A percentile compares a stretch with the other conserved stretches of the same genome.
Conservation (phyloP, 1,140 invertebrate genomes). For the Drosophila miranda region DNA sequence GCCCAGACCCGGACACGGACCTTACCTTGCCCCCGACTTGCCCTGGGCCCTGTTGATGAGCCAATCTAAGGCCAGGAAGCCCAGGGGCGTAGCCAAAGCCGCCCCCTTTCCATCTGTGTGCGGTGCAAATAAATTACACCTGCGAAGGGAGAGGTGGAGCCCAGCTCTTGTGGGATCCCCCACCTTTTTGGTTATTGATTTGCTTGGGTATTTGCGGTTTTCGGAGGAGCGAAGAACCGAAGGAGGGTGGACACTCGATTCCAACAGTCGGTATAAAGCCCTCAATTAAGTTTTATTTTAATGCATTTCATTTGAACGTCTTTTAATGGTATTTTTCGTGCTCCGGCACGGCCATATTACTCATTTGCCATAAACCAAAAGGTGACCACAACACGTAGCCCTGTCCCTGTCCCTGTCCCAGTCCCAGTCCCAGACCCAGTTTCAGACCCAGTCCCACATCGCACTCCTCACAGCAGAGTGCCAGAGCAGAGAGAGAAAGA, state of each 20-base stretch:
- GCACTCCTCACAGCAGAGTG: conserved; percentile 10
- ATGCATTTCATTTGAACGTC: conserved; percentile 78
- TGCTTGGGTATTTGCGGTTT: conserved; percentile 62
- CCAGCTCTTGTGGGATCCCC: conserved; percentile 11
- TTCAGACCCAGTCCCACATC: conserved; percentile 16
- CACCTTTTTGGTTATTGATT: conserved; percentile 64
- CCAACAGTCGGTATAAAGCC: conserved; percentile 55
- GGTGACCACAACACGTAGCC: conserved; percentile 78
- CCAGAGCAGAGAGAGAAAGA: background rate
- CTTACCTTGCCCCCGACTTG: background rate
- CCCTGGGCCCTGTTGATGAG: conserved; percentile 42
- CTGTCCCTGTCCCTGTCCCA: background rate
- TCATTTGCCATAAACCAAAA: conserved; percentile 79
- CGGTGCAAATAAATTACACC: conserved; percentile 61
- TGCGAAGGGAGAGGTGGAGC: conserved; percentile 19
- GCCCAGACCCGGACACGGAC: background rate
- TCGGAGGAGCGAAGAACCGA: background rate
- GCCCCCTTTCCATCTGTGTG: conserved; percentile 33
- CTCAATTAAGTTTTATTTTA: conserved; percentile 80
- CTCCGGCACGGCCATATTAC: conserved; percentile 63
- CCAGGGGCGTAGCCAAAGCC: conserved; percentile 25
- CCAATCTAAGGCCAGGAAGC: conserved; percentile 57
- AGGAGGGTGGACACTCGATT: conserved; percentile 13
- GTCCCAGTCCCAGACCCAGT: conserved; percentile 9
- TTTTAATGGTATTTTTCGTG: conserved; percentile 76